These are phyloP conservation scores for Diacarnus erythraeanus DNA, from an alignment of 37 sponge, comb jelly and placozoan genomes.

Conservation along the genomic window DNA sequence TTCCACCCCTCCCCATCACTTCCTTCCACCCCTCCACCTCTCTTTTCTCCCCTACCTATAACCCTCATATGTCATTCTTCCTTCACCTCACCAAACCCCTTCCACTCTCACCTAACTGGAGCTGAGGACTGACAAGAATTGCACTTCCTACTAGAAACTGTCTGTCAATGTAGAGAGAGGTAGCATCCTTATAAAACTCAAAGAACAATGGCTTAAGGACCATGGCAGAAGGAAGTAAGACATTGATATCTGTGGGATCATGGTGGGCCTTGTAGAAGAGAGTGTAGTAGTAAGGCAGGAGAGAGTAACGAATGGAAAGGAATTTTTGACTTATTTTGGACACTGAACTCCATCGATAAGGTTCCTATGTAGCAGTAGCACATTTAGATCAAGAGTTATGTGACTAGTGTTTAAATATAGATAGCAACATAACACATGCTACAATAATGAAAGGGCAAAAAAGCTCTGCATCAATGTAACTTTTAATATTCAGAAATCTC, in stretches of 20 bases:
- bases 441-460: too few species aligned
- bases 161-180: conserved; percentile 60
- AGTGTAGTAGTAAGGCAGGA: conserved; percentile 89
- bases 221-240: conserved; percentile 60
- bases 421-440: too few species aligned
- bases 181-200: conserved; percentile 72
- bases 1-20: too few species aligned
- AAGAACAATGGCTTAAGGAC: conserved; percentile 81
- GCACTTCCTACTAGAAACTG: conserved; percentile 89
- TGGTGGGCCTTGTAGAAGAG: conserved; percentile 77
- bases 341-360: conserved; percentile 78
- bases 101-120: conserved; percentile 50
- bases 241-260: neutral
- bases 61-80: too few species aligned
- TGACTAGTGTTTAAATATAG: too few species aligned
- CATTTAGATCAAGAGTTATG: neutral
- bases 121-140: conserved; percentile 72
- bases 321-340: conserved; percentile 65
- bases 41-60: too few species aligned
- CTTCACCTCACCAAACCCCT: too few species aligned
- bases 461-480: too few species aligned
- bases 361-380: conserved; percentile 62
- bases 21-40: too few species aligned
- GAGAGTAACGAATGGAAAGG: conserved; percentile 80
- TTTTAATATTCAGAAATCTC: too few species aligned